These are phyloP conservation scores for Peucedramus taeniatus DNA, from an alignment of 2,113 vertebrate genomes.

Conservation along the genomic window DNA sequence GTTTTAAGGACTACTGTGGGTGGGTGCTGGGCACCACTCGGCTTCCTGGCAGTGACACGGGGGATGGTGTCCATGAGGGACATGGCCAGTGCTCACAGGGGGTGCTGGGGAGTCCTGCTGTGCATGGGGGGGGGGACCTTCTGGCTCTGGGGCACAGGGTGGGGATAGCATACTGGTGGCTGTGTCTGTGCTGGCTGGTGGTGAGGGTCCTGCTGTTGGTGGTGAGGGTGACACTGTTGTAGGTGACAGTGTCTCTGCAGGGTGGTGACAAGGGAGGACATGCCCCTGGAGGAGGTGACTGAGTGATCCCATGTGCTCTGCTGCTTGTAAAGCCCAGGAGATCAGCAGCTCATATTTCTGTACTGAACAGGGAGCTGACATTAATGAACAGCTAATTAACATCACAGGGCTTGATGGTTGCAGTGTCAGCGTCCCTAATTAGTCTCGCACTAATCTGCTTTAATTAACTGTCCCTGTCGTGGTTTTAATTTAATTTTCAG, in stretches of 20 bases:
- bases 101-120: not conserved
- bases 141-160: not conserved
- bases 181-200: not conserved
- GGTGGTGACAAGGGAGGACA: not conserved
- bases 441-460: slow-evolving; percentile 79
- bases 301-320: not conserved
- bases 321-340: slow-evolving; percentile 8
- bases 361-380: slow-evolving; percentile 71
- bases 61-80: not conserved
- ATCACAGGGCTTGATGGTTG: slow-evolving; percentile 73
- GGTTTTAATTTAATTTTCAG: slow-evolving; percentile 81
- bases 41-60: rapidly evolving
- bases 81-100: not conserved
- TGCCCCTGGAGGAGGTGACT: not conserved
- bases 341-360: slow-evolving; percentile 61
- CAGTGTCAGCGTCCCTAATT: slow-evolving; percentile 78
- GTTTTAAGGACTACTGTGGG: not conserved
- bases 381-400: slow-evolving; percentile 82
- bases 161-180: not conserved
- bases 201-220: not conserved
- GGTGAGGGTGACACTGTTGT: rapidly evolving
- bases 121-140: too few species aligned
- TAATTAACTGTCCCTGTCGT: slow-evolving; percentile 79
- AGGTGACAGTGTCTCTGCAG: not conserved
- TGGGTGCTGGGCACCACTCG: not conserved